phyloP scores from a whole-genome alignment of 2,113 vertebrate genomes.

The Nothobranchius furzeri region DNA sequence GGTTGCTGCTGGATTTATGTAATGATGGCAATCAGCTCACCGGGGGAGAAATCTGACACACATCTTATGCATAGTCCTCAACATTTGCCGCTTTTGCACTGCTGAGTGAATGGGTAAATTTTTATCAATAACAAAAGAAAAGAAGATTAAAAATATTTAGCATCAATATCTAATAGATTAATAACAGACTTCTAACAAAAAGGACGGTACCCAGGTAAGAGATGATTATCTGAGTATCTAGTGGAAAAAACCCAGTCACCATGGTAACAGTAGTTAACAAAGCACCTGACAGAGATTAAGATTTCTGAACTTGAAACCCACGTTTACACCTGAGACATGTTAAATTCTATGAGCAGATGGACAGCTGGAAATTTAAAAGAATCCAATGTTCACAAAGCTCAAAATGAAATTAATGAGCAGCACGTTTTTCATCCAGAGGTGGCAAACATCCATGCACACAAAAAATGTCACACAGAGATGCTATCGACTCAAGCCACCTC shows the following conservation, averaged over 20 bases:
- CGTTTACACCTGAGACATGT: constrained; percentile 1
- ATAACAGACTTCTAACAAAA: too few species aligned
- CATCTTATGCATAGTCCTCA: too few species aligned
- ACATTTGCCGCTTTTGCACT: too few species aligned
- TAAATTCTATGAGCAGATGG: neutral
- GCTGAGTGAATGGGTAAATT: too few species aligned
- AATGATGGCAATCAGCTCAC: too few species aligned
- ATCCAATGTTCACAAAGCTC: constrained; percentile 20
- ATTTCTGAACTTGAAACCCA: neutral
- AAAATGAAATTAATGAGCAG: constrained; percentile 16
- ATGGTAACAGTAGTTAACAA: neutral
- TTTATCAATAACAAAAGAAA: too few species aligned
- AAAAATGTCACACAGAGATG: constrained; percentile 31
- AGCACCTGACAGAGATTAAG: neutral
- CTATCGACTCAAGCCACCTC: constrained; percentile 9
- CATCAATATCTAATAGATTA: too few species aligned
- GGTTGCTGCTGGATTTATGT: too few species aligned
- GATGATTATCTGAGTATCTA: too few species aligned
- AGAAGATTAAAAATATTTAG: too few species aligned
- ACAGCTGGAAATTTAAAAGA: constrained; percentile 13
- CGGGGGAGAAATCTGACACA: too few species aligned
- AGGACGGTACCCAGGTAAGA: too few species aligned
- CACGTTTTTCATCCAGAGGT: constrained; percentile 1
- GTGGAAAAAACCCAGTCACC: neutral
- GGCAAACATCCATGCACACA: constrained; percentile 38